Evolutionary conservation across 1,140 invertebrate species (phyloP).

Genomic region (Hetaerina americana): DNA sequence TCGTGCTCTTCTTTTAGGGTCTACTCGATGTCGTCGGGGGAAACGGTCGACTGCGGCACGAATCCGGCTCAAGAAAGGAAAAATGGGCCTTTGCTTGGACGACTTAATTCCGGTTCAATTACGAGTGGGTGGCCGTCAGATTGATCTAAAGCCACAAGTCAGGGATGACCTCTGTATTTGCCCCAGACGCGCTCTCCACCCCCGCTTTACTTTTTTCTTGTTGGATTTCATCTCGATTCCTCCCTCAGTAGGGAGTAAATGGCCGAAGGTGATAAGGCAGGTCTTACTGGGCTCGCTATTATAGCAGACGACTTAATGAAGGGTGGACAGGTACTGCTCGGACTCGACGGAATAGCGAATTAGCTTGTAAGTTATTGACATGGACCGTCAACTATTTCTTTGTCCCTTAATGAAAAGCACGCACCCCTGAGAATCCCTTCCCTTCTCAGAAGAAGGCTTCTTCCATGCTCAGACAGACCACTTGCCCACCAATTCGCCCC

Average conservation of each 20-base stretch:
- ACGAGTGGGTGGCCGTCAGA: background rate
- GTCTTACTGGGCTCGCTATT: background rate
- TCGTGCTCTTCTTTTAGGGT: too few relatives aligned
- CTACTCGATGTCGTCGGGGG: background rate
- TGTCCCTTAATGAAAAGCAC: background rate
- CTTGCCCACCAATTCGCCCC: too few relatives aligned
- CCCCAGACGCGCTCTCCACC: background rate
- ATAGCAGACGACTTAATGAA: background rate
- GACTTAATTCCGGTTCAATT: background rate
- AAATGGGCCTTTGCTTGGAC: background rate
- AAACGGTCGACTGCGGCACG: background rate
- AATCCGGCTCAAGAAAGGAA: background rate
- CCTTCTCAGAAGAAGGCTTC: too few relatives aligned
- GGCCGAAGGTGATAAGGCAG: background rate
- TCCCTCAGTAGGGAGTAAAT: too few relatives aligned
- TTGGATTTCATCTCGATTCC: too few relatives aligned
- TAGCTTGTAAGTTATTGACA: background rate
- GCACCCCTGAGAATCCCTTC: background rate
- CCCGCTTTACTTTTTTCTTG: too few relatives aligned
- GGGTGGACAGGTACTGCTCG: background rate
- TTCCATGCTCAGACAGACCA: too few relatives aligned
- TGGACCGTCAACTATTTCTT: background rate
- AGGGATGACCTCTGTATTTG: background rate
- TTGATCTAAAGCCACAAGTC: background rate
- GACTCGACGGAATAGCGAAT: background rate